A percentile compares a stretch with the other conserved stretches of the same genome.
phyloP scores from a whole-genome alignment of 2,113 vertebrate genomes.

The Toxotes jaculatrix region DNA sequence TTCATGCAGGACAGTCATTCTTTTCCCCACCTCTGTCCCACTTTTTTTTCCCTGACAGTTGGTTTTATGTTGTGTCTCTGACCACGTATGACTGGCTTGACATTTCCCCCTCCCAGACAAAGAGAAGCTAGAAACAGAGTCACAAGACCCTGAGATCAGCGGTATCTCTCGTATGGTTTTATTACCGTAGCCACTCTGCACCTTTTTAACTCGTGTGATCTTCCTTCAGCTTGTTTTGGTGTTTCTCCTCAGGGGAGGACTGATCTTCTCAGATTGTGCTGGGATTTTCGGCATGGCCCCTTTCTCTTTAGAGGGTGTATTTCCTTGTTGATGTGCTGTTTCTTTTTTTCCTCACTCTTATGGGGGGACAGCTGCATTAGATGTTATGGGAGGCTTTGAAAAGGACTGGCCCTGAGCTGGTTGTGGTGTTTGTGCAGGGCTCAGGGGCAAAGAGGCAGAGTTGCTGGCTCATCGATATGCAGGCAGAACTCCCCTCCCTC shows the following conservation, averaged over 20 bases:
- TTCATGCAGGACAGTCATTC: slow-evolving; percentile 2
- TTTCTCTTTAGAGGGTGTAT: slow-evolving; percentile 23
- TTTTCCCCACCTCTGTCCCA: neutral
- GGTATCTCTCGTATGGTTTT: neutral
- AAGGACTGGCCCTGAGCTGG: slow-evolving; percentile 71
- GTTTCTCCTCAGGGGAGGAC: slow-evolving; percentile 18
- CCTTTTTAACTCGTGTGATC: neutral
- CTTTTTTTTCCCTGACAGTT: slow-evolving; percentile 5
- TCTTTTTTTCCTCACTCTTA: slow-evolving; percentile 36
- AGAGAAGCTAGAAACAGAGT: slow-evolving; percentile 24
- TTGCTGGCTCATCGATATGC: slow-evolving; percentile 83
- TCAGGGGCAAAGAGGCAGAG: slow-evolving; percentile 75
- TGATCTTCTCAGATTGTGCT: slow-evolving; percentile 5
- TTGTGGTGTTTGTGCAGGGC: slow-evolving; percentile 73
- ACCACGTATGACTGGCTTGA: slow-evolving; percentile 32
- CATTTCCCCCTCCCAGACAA: slow-evolving; percentile 42
- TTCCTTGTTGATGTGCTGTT: slow-evolving; percentile 35
- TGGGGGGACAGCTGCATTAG: slow-evolving; percentile 47
- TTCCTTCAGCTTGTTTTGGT: slow-evolving; percentile 30
- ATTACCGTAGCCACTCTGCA: neutral
- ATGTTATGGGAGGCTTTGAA: slow-evolving; percentile 66
- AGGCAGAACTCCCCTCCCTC: slow-evolving; percentile 76
- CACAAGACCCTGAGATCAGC: slow-evolving; percentile 21
- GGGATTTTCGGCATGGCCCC: neutral
- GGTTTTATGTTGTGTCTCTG: slow-evolving; percentile 20